Base-by-base conservation (phyloP, 2,113 vertebrate species). In the Lasiurus borealis region DNA sequence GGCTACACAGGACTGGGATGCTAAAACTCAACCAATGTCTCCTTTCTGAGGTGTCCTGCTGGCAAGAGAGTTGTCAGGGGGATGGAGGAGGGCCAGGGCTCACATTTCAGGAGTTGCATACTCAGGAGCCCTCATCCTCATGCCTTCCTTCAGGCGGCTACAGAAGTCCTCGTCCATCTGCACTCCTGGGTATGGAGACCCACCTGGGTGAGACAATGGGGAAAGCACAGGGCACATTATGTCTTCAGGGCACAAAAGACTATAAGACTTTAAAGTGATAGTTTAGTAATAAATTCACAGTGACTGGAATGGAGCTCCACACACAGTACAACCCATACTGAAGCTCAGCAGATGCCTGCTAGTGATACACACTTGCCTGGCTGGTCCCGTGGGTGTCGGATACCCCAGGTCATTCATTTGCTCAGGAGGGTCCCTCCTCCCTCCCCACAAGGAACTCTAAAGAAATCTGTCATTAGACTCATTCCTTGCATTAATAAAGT, bases 151-250 rank as follows among this genome's bases (percentile, higher is more conserved):
- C 82, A 99, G 98, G 81, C 98, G 98, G 95, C 98, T 99, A 98
- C 99, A 99, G 98, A 99, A 99, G 85, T 99, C 99, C 91, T 99
- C 99, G 0, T 99, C 99, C 89, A 99, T 99, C 72, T 99, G 99
- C 68, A 99, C 97, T 13, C 99, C 99, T 0, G 99, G 99, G 93
- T 99, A 99, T 0, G 99, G 99, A 59, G 99, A 99, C 0, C 99
- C 99, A 29, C 99, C 99, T 99, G 96, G 23, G 66, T 21, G 71
- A 0, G n/a, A 85, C 44, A 93, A 29, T 1, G 1, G 81, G 84
- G 71, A 50, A 29, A 59, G 16, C 44, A 62, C 16, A 29, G 52
- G 66, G 66, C 2, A 0, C 0, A 1, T 75, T 34, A 86, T 0
- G 12, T 27, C 57, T 80, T 71, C 1, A 1, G 31, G 80, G 34